phyloP scores from a whole-genome alignment of 1,140 invertebrate genomes.

The Lucilia sericata region DNA sequence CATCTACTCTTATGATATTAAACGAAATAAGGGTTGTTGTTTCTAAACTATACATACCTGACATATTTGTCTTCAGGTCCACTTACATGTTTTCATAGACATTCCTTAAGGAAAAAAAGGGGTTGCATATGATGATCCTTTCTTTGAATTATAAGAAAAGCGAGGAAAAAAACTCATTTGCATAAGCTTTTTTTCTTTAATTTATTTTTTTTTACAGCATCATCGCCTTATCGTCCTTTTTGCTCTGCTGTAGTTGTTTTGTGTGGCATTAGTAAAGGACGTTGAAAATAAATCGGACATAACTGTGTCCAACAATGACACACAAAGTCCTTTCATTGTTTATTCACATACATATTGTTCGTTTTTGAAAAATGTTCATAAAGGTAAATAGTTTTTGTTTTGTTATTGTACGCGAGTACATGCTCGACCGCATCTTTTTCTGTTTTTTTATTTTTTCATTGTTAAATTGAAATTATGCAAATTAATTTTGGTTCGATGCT shows the following conservation, averaged over 20 bases:
- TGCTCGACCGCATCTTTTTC: constrained; percentile 30
- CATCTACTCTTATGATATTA: neutral
- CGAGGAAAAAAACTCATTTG: constrained; percentile 26
- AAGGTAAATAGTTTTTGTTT: neutral
- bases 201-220: neutral
- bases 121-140: neutral
- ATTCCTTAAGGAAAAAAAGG: neutral
- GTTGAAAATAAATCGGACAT: constrained; percentile 22
- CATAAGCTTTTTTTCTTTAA: constrained; percentile 31
- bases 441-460: neutral
- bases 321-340: constrained; percentile 28
- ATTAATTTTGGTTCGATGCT: constrained; percentile 15
- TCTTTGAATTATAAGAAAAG: constrained; percentile 5
- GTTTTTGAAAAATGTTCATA: neutral
- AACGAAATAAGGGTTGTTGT: constrained; percentile 28
- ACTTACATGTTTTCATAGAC: neutral
- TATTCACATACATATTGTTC: neutral
- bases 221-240: constrained; percentile 27
- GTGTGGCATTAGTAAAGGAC: neutral
- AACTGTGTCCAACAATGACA: constrained; percentile 36
- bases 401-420: neutral
- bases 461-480: constrained; percentile 32
- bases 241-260: no score
- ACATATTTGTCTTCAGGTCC: neutral
- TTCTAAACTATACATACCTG: neutral